Percentiles rank a stretch among this genome's conserved stretches.
phyloP scores from a whole-genome alignment of 2,888 invertebrate genomes.

The Vandiemenella viatica region DNA sequence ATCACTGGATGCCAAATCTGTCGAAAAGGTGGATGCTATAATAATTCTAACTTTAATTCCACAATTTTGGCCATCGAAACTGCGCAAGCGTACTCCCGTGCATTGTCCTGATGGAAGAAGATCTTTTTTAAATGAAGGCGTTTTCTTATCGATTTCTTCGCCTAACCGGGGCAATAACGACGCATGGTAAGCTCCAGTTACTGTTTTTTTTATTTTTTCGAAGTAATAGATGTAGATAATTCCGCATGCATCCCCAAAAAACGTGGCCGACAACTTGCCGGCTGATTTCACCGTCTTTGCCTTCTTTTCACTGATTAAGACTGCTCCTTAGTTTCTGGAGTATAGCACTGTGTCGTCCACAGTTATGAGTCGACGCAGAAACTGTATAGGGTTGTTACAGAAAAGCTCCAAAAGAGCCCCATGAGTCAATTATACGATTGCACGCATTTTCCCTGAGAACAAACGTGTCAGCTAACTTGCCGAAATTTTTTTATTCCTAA shows the following conservation, averaged over 20 bases:
- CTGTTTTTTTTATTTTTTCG: neutral
- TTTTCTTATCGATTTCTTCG: neutral
- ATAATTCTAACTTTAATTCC: too few species aligned
- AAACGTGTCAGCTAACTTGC: conserved; percentile 5
- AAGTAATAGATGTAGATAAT: neutral
- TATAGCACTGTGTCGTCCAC: neutral
- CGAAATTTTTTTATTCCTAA: too few species aligned
- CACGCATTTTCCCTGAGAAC: conserved; percentile 1
- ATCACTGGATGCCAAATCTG: too few species aligned
- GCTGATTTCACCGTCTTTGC: neutral
- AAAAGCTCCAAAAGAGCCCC: neutral
- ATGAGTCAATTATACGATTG: conserved; percentile 3
- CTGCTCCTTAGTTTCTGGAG: neutral
- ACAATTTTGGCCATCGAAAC: too few species aligned
- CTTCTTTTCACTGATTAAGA: neutral
- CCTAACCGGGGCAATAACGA: neutral
- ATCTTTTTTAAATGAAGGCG: neutral
- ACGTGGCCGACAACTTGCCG: neutral
- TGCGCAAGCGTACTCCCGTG: too few species aligned
- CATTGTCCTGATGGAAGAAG: too few species aligned
- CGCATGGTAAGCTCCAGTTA: neutral
- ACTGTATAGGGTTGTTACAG: neutral
- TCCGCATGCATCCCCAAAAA: too few species aligned
- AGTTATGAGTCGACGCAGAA: neutral
- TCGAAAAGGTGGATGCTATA: too few species aligned